These are phyloP conservation scores for Epinotia nisella DNA, from an alignment of 2,888 invertebrate species.

Conservation along the genomic window DNA sequence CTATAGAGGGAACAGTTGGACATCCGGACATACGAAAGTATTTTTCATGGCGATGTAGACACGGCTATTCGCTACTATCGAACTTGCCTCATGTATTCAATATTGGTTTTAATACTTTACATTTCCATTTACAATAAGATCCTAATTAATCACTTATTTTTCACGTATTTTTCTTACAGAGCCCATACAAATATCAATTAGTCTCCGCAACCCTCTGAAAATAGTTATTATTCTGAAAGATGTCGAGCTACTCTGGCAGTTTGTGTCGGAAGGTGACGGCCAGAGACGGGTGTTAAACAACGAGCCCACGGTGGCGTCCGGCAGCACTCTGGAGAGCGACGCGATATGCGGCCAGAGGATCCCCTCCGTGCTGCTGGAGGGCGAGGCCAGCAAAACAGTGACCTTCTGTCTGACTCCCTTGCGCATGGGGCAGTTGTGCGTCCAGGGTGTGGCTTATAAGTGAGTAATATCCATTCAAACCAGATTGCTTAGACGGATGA, in stretches of 20 bases:
- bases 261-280: constrained; percentile 63
- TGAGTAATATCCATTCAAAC: constrained; percentile 58
- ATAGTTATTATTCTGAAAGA: constrained; percentile 88
- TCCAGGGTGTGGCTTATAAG: constrained; percentile 90
- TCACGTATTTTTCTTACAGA: constrained; percentile 80
- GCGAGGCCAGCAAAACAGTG: constrained; percentile 86
- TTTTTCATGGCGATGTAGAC: too few relatives aligned
- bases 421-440: constrained; percentile 88
- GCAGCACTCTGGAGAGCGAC: constrained; percentile 63
- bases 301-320: constrained; percentile 66
- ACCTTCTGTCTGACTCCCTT: constrained; percentile 90
- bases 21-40: too few relatives aligned
- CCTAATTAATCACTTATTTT: background rate
- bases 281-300: constrained; percentile 63
- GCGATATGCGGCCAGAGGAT: constrained; percentile 85
- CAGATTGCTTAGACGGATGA: background rate
- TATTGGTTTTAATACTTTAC: too few relatives aligned
- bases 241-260: constrained; percentile 90
- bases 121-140: too few relatives aligned
- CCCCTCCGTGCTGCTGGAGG: constrained; percentile 83
- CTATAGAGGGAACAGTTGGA: too few relatives aligned
- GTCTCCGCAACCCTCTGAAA: constrained; percentile 90
- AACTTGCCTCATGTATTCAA: too few relatives aligned
- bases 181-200: constrained; percentile 91
- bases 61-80: too few relatives aligned